Evolutionary conservation across 2,797 vertebrate species (phyloP).

Genomic region (Mastacembelus armatus): DNA sequence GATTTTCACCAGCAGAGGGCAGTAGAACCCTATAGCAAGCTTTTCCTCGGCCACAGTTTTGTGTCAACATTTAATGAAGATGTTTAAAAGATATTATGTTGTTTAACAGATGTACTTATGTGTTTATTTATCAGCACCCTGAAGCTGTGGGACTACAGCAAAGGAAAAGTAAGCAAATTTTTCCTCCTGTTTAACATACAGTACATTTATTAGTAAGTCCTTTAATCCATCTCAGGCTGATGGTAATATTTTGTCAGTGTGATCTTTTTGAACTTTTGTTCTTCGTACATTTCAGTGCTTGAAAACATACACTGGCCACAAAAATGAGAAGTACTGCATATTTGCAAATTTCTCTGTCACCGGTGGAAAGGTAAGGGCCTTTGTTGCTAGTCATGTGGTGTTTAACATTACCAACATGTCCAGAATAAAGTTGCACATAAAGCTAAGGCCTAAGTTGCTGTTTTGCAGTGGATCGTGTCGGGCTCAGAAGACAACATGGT

Average conservation of each 20-base stretch:
- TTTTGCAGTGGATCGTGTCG: constrained; percentile 95
- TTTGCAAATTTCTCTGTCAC: constrained; percentile 99
- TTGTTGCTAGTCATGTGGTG: neutral
- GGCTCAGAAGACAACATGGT: constrained; percentile 99
- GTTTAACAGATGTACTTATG: too few species aligned
- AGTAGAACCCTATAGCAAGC: neutral
- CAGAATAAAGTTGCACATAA: neutral
- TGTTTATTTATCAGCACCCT: constrained; percentile 86
- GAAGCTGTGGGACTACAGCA: constrained; percentile 99
- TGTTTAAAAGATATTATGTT: too few species aligned
- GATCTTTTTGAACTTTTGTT: neutral
- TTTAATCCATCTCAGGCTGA: too few species aligned
- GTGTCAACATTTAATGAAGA: too few species aligned
- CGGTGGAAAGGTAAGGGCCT: constrained; percentile 91
- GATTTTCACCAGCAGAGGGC: constrained; percentile 11
- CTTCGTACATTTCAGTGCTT: constrained; percentile 86
- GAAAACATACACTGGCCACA: constrained; percentile 98
- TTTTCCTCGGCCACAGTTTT: neutral
- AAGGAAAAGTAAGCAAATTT: constrained; percentile 91
- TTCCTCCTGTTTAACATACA: neutral
- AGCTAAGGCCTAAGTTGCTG: neutral
- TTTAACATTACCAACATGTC: too few species aligned
- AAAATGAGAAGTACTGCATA: constrained; percentile 99
- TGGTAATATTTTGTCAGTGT: too few species aligned
- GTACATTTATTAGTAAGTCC: neutral